Percentiles rank a stretch among this genome's conserved stretches.
phyloP scores from a whole-genome alignment of 2,888 invertebrate genomes.

The Catocala fraxini region DNA sequence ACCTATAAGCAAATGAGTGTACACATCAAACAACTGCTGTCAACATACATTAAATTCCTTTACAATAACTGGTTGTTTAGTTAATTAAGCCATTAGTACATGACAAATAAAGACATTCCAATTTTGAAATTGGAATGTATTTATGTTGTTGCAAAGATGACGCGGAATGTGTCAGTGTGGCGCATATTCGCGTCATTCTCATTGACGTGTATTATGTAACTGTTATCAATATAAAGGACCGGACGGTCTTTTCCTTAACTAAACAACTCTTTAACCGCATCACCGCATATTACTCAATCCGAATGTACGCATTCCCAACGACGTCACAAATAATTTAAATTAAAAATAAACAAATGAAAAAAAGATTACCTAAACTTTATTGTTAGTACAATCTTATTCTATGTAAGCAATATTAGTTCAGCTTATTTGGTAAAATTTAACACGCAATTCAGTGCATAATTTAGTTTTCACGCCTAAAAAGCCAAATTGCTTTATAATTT shows the following conservation, averaged over 20 bases:
- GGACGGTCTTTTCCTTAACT: slow-evolving; percentile 4
- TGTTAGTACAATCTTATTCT: slow-evolving; percentile 63
- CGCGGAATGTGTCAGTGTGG: not conserved
- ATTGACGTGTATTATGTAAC: slow-evolving; percentile 5
- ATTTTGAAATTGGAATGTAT: not conserved
- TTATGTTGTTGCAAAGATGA: not conserved
- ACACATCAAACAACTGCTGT: slow-evolving; percentile 8
- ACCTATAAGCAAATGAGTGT: slow-evolving; percentile 6
- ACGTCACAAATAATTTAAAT: slow-evolving; percentile 45
- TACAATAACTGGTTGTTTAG: not conserved
- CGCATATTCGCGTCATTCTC: slow-evolving; percentile 2
- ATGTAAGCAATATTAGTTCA: slow-evolving; percentile 55
- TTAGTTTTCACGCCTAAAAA: slow-evolving; percentile 59
- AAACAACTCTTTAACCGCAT: slow-evolving; percentile 2
- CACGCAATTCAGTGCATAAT: slow-evolving; percentile 56
- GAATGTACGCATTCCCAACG: slow-evolving; percentile 26
- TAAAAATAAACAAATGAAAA: slow-evolving; percentile 30
- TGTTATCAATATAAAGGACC: not conserved
- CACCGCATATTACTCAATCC: slow-evolving; percentile 17
- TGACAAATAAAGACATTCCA: slow-evolving; percentile 5
- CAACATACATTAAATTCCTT: slow-evolving; percentile 7
- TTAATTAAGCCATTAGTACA: slow-evolving; percentile 7
- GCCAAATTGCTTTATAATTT: slow-evolving; percentile 67
- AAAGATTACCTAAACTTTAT: slow-evolving; percentile 29
- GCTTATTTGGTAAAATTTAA: slow-evolving; percentile 64